Base-by-base conservation (phyloP, 2,888 invertebrate species). In the Pristionchus entomophagus region DNA sequence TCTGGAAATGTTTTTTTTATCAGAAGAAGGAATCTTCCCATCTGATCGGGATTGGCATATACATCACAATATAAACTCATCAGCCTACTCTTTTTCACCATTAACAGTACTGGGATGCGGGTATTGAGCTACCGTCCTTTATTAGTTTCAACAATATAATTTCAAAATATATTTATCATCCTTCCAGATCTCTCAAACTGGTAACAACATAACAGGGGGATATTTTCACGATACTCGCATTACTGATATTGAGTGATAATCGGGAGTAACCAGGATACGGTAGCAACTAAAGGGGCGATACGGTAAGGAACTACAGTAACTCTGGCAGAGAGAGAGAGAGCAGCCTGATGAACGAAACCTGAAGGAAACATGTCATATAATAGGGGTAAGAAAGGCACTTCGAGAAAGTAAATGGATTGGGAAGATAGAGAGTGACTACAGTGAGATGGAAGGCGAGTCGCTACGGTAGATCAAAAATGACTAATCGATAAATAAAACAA, bases 331-430 rank as follows among this genome's bases (percentile, higher is more conserved):
- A 0, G 45, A 45, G 14, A 45, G n/a, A 10, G 45, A 32, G 62
- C 62, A 17, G 32, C 17, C 35, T 35, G 17, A 45, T 19, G 41
- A 41, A n/a, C 26, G 26, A 73, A 73, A 73, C 73, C 73, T 73
- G 73, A 73, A 41, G 10, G 38, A 41, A 35, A 73, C 41, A 73
- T 73, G 73, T 73, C 73, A 73, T 73, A 73, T 26, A 73, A 45
- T 41, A 8, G 73, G 41, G 45, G n/a, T n/a, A n/a, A 69, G 73
- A 45, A 73, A 73, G 73, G 73, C 73, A 73, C 73, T 14, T 73
- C 19, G n/a, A n/a, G 73, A 73, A 73, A 45, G 41, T 45, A 45
- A 45, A 45, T 45, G 14, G 45, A 14, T 10, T 45, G 45, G 45
- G 45, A 14, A 14, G n/a, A n/a, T 12, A 41, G n/a, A 17, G n/a